A percentile compares a stretch with the other conserved stretches of the same genome.
Conservation (phyloP, 2,888 invertebrate genomes). For the Dasypolia templi region DNA sequence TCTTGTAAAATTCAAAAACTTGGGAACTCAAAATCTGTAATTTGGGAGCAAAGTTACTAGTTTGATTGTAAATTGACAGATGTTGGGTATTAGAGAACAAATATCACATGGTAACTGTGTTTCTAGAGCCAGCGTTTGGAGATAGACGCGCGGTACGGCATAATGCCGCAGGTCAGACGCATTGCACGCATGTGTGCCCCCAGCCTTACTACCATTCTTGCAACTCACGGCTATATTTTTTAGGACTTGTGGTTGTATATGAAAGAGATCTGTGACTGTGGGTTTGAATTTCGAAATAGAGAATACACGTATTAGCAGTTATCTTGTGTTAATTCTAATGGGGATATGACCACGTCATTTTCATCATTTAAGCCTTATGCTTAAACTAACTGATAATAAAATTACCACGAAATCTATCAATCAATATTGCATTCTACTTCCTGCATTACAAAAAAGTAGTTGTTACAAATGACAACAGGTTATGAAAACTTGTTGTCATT, state of each 20-base stretch:
- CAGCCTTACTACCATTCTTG: conserved; percentile 72
- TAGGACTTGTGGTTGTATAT: neutral
- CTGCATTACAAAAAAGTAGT: neutral
- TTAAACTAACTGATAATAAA: no score
- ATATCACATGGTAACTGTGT: conserved; percentile 70
- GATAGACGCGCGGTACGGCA: conserved; percentile 97
- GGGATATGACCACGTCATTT: neutral
- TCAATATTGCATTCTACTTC: neutral
- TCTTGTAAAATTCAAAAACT: neutral
- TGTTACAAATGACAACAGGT: neutral
- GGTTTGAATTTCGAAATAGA: neutral
- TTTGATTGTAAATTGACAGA: conserved; percentile 21
- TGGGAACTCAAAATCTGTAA: neutral
- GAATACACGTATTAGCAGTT: neutral
- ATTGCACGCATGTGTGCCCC: conserved; percentile 87
- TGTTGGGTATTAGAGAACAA: conserved; percentile 42
- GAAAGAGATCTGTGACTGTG: neutral
- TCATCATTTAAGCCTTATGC: neutral
- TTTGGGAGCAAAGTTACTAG: neutral
- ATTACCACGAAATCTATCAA: neutral
- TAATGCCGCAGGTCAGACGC: conserved; percentile 94
- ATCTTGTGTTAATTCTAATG: no score
- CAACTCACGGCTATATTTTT: conserved; percentile 13
- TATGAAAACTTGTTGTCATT: no score
- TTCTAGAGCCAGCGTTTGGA: conserved; percentile 97